Conservation (phyloP, 2,113 vertebrate genomes). For the Dascyllus trimaculatus region DNA sequence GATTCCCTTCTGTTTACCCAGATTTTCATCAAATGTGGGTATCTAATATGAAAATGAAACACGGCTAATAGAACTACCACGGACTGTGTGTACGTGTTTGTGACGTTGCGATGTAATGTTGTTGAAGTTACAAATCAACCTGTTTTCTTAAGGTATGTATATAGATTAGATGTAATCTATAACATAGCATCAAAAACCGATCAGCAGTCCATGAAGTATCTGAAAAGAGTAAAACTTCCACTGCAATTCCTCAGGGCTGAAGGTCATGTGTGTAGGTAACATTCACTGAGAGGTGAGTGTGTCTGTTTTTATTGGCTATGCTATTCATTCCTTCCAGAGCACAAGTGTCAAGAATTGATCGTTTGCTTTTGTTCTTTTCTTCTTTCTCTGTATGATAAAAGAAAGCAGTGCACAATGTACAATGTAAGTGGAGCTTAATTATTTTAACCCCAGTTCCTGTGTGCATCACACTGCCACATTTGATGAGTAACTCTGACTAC, state of each 20-base stretch:
- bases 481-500: slow-evolving; percentile 24
- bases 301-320: too few relatives aligned
- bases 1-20: not conserved
- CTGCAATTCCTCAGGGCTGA: too few relatives aligned
- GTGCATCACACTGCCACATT: not conserved
- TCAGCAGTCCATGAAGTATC: too few relatives aligned
- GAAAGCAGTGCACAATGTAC: not conserved
- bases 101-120: not conserved
- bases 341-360: not conserved
- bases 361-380: not conserved
- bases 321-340: too few relatives aligned
- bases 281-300: too few relatives aligned
- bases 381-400: not conserved
- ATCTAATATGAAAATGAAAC: not conserved
- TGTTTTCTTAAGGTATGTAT: too few relatives aligned
- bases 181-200: too few relatives aligned
- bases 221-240: too few relatives aligned
- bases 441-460: not conserved
- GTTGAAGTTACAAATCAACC: rapidly evolving
- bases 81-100: not conserved
- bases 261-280: too few relatives aligned
- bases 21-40: not conserved
- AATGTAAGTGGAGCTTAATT: not conserved
- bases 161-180: too few relatives aligned
- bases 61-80: rapidly evolving